phyloP scores from a whole-genome alignment of 1,140 invertebrate genomes.

The Protaetia brevitarsis region DNA sequence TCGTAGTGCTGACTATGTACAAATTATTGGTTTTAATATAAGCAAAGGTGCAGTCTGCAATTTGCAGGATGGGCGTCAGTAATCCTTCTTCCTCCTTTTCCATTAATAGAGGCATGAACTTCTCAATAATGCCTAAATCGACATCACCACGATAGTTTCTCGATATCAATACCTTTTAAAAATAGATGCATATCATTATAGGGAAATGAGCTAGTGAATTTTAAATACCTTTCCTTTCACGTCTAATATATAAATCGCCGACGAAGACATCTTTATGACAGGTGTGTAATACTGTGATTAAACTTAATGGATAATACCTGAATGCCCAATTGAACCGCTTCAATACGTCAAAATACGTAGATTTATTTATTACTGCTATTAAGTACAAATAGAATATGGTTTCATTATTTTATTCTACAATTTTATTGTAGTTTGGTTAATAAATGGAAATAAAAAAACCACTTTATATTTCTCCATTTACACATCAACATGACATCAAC shows the following conservation, averaged over 20 bases:
- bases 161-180: slow-evolving; percentile 79
- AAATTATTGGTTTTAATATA: slow-evolving; percentile 99
- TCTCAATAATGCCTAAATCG: slow-evolving; percentile 95
- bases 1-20: slow-evolving; percentile 95
- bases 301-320: background rate
- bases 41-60: slow-evolving; percentile 88
- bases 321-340: too few species aligned
- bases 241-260: slow-evolving; percentile 96
- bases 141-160: slow-evolving; percentile 98
- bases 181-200: background rate
- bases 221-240: slow-evolving; percentile 92
- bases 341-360: too few species aligned
- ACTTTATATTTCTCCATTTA: background rate
- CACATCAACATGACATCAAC: background rate
- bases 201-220: slow-evolving; percentile 13
- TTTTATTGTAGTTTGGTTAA: background rate
- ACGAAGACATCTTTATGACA: slow-evolving; percentile 68
- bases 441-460: background rate
- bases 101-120: slow-evolving; percentile 99
- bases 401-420: background rate
- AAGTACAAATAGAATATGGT: background rate
- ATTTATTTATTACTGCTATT: background rate
- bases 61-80: slow-evolving; percentile 88
- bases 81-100: slow-evolving; percentile 97
- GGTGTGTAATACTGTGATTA: background rate